These are phyloP conservation scores for Astatoreochromis straeleni DNA, from an alignment of 2,113 vertebrate species.

Conservation along the genomic window DNA sequence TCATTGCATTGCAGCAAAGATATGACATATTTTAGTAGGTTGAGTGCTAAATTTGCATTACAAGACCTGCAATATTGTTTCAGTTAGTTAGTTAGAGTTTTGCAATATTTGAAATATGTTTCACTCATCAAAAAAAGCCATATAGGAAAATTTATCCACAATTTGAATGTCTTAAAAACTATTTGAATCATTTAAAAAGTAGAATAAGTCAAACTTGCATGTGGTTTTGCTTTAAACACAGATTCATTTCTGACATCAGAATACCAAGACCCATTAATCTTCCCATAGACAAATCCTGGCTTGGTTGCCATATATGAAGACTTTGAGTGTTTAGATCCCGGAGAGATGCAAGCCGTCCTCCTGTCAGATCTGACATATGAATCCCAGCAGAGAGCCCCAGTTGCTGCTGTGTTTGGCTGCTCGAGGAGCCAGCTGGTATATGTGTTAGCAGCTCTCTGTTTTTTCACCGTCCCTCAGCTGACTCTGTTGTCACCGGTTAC, in stretches of 20 bases:
- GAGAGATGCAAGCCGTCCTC: neutral
- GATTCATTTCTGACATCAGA: neutral
- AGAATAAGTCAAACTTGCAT: neutral
- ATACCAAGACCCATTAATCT: neutral
- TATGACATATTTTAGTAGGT: neutral
- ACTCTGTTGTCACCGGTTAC: neutral
- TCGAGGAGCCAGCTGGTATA: neutral
- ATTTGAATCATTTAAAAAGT: neutral
- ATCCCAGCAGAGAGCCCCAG: neutral
- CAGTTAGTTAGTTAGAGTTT: neutral
- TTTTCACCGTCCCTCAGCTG: neutral
- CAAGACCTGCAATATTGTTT: neutral
- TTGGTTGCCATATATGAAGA: neutral
- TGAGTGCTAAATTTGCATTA: neutral
- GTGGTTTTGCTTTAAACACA: neutral
- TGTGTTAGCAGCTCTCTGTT: neutral
- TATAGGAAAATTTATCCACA: neutral
- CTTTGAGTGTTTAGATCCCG: neutral
- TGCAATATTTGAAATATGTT: neutral
- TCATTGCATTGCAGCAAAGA: neutral
- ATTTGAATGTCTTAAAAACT: neutral
- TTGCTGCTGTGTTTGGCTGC: neutral
- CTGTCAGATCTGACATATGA: slow-evolving; percentile 2
- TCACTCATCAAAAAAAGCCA: neutral
- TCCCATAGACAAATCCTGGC: neutral